Evolutionary conservation across 2,888 invertebrate genomes (phyloP).

Genomic region (Priocnemis perturbator): DNA sequence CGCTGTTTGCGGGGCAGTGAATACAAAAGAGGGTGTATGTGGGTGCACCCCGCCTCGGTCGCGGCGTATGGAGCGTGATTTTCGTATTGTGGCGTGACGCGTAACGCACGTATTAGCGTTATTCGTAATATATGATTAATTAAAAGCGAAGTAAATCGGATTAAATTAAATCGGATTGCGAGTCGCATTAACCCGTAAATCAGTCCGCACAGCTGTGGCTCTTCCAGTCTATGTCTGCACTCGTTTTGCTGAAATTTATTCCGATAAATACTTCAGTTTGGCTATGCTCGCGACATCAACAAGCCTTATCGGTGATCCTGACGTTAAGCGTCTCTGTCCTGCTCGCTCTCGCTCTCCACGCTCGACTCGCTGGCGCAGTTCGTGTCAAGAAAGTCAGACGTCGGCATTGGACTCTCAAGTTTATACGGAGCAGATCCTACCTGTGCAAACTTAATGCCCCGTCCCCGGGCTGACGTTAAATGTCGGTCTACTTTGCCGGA

Average conservation of each 20-base stretch:
- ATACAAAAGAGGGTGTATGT: too few species aligned
- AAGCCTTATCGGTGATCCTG: too few species aligned
- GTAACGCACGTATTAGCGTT: slow-evolving; percentile 28
- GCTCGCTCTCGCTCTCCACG: slow-evolving; percentile 8
- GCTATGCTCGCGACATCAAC: too few species aligned
- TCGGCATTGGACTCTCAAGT: too few species aligned
- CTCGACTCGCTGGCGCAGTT: too few species aligned
- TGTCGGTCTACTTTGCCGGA: too few species aligned
- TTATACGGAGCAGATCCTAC: too few species aligned
- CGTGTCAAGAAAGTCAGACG: too few species aligned
- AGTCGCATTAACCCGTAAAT: slow-evolving; percentile 43
- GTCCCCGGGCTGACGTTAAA: too few species aligned
- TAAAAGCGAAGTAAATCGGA: slow-evolving; percentile 40
- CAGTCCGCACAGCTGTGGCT: slow-evolving; percentile 47
- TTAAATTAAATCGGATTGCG: slow-evolving; percentile 45
- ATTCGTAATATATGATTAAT: slow-evolving; percentile 52
- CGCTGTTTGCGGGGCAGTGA: too few species aligned
- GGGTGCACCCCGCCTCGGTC: too few species aligned
- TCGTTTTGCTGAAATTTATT: slow-evolving; percentile 18
- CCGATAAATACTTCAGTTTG: background rate
- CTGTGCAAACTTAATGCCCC: too few species aligned
- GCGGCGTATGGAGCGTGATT: background rate
- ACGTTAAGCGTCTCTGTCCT: slow-evolving; percentile 5
- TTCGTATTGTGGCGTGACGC: background rate
- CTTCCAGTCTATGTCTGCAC: slow-evolving; percentile 42